A percentile compares a stretch with the other conserved stretches of the same genome.
Evolutionary conservation across 2,797 vertebrate species (phyloP).

Genomic region (Sebastes taczanowskii): DNA sequence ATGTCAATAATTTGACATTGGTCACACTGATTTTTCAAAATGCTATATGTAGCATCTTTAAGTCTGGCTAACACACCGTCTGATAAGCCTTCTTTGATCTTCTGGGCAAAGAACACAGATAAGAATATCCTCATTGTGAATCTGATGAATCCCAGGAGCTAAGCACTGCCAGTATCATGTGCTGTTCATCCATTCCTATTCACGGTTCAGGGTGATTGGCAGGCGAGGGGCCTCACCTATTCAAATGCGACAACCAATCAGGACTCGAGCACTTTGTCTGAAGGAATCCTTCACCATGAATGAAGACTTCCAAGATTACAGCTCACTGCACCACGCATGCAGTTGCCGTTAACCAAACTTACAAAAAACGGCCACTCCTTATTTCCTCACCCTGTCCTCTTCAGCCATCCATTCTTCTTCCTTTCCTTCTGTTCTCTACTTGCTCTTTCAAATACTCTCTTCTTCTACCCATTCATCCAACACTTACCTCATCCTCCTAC

Average conservation of each 20-base stretch:
- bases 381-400: constrained; percentile 14
- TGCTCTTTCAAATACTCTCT: constrained; percentile 14
- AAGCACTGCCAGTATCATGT: constrained; percentile 15
- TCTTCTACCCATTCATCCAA: neutral
- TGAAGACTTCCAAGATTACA: constrained; percentile 37
- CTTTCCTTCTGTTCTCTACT: neutral
- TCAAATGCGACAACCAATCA: constrained; percentile 40
- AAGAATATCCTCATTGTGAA: constrained; percentile 42
- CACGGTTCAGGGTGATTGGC: constrained; percentile 50
- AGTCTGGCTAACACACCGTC: neutral
- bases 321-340: neutral
- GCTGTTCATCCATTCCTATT: constrained; percentile 37
- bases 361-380: constrained; percentile 11
- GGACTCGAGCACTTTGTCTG: constrained; percentile 19
- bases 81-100: constrained; percentile 42
- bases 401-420: constrained; percentile 13
- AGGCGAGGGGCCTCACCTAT: constrained; percentile 33
- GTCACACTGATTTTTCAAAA: neutral
- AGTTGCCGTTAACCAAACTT: neutral
- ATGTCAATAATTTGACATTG: neutral
- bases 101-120: constrained; percentile 28
- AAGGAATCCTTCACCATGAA: constrained; percentile 41
- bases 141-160: constrained; percentile 32
- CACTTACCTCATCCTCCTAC: neutral
- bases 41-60: constrained; percentile 6